A percentile compares a stretch with the other conserved stretches of the same genome.
Evolutionary conservation across 2,797 vertebrate genomes (phyloP).

Genomic region (Enteromius treurensis): DNA sequence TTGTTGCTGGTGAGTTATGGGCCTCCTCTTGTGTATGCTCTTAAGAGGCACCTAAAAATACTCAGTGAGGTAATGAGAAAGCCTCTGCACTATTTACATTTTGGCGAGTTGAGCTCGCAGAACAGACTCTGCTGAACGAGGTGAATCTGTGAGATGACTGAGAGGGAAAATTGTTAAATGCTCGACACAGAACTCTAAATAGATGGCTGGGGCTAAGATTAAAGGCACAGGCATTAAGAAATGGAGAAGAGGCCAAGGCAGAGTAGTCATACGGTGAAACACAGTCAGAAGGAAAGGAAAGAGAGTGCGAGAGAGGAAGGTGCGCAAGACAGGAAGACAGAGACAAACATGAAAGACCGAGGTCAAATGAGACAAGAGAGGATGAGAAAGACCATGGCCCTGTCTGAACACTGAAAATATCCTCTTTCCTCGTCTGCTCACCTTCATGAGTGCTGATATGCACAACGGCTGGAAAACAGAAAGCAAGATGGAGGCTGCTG

Average conservation of each 20-base stretch:
- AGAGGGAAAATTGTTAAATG: slow-evolving; percentile 65
- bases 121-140: slow-evolving; percentile 59
- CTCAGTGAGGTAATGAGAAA: slow-evolving; percentile 78
- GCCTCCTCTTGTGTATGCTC: slow-evolving; percentile 67
- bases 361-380: slow-evolving; percentile 54
- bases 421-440: slow-evolving; percentile 1
- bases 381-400: slow-evolving; percentile 36
- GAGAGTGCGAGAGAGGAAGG: slow-evolving; percentile 34
- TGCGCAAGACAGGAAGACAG: slow-evolving; percentile 30
- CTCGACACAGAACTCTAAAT: background rate
- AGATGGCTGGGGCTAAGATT: slow-evolving; percentile 13
- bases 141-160: slow-evolving; percentile 67
- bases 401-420: slow-evolving; percentile 27
- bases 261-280: slow-evolving; percentile 31
- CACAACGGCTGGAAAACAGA: background rate
- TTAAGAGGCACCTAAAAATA: slow-evolving; percentile 80
- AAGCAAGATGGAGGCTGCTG: slow-evolving; percentile 6
- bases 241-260: background rate
- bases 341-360: slow-evolving; percentile 22
- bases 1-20: slow-evolving; percentile 61
- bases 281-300: slow-evolving; percentile 45
- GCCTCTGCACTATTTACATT: slow-evolving; percentile 78
- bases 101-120: slow-evolving; percentile 68
- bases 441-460: slow-evolving; percentile 6
- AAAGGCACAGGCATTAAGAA: slow-evolving; percentile 14